phyloP scores from a whole-genome alignment of 2,888 invertebrate genomes.

The Amiota minor region DNA sequence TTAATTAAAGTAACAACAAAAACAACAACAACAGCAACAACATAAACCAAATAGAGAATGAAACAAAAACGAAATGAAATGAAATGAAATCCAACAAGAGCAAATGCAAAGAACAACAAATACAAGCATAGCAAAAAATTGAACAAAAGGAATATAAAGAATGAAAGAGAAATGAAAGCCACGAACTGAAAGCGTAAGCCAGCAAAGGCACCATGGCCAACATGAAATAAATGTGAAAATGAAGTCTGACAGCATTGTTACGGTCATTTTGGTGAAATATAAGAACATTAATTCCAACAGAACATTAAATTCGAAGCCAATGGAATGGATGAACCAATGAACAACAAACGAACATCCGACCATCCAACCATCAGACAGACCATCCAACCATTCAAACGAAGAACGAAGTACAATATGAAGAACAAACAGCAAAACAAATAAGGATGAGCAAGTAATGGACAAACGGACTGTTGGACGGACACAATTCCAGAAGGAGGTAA shows the following conservation, averaged over 20 bases:
- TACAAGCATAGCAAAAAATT: background rate
- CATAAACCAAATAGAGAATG: background rate
- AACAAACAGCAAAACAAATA: too few relatives aligned
- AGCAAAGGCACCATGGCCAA: background rate
- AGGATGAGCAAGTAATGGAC: background rate
- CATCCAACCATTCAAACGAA: too few relatives aligned
- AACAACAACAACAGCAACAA: background rate
- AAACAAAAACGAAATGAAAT: background rate
- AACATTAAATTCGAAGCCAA: constrained; percentile 57
- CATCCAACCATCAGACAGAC: too few relatives aligned
- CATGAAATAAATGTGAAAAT: constrained; percentile 53
- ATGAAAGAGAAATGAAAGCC: constrained; percentile 39
- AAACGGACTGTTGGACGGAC: background rate
- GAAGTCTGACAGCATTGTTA: constrained; percentile 56
- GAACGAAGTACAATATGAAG: too few relatives aligned
- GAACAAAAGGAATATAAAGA: constrained; percentile 39
- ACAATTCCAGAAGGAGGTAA: constrained; percentile 17
- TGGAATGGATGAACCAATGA: constrained; percentile 34
- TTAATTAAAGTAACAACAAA: constrained; percentile 17
- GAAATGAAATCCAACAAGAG: background rate
- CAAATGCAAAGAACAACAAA: background rate
- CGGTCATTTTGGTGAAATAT: constrained; percentile 70
- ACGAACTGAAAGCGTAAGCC: constrained; percentile 30
- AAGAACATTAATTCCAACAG: constrained; percentile 70
- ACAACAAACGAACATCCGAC: too few relatives aligned